Conservation (phyloP, 2,888 invertebrate species). For the Neuroscelio doddi region DNA sequence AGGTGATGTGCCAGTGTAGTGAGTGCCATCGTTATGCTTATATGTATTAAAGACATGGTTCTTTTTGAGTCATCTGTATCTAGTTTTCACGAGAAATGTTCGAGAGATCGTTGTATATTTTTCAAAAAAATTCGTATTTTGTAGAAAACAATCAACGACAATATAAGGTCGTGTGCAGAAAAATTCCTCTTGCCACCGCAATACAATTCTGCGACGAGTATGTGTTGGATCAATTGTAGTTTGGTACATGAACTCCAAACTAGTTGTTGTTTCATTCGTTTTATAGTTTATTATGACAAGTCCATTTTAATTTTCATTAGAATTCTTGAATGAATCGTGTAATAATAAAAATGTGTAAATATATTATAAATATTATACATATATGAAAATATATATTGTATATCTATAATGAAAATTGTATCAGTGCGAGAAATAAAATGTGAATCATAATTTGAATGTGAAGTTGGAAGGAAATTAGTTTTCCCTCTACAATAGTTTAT, state of each 20-base stretch:
- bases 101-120: constrained; percentile 14
- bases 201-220: too few species aligned
- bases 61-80: constrained; percentile 15
- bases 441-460: constrained; percentile 5
- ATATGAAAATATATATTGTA: constrained; percentile 52
- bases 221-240: too few species aligned
- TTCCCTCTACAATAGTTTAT: too few species aligned
- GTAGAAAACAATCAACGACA: constrained; percentile 16
- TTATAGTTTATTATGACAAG: constrained; percentile 67
- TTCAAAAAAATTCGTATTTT: constrained; percentile 18
- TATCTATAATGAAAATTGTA: constrained; percentile 58
- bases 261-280: constrained; percentile 67
- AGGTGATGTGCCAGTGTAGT: constrained; percentile 61
- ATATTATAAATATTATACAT: constrained; percentile 57
- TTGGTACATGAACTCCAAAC: constrained; percentile 36
- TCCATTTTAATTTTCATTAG: constrained; percentile 59
- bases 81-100: constrained; percentile 22
- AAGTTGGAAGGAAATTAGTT: too few species aligned
- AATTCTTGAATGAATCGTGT: constrained; percentile 45
- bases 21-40: constrained; percentile 64
- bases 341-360: constrained; percentile 59
- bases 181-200: too few species aligned
- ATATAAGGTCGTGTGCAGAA: too few species aligned
- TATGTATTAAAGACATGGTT: constrained; percentile 18
- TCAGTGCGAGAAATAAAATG: constrained; percentile 47